Evolutionary conservation across 2,888 invertebrate species (phyloP).

Genomic region (Drosophila borborema): DNA sequence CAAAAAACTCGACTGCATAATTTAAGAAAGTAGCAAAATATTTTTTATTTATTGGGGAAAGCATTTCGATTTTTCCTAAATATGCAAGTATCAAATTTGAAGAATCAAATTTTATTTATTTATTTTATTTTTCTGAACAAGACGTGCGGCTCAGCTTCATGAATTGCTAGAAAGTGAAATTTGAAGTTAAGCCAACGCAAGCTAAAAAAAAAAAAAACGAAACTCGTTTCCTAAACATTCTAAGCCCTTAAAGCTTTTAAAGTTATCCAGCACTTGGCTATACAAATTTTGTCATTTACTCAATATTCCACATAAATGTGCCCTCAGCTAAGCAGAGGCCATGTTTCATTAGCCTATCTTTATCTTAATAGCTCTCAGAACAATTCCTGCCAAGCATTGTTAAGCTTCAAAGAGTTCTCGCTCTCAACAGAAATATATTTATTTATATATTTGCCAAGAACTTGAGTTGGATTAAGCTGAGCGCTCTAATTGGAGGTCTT

Average conservation of each 20-base stretch:
- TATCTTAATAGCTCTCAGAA: too few species aligned
- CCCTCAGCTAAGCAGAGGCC: background rate
- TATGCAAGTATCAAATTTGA: too few species aligned
- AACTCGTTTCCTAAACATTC: background rate
- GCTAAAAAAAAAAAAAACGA: too few species aligned
- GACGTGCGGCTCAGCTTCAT: too few species aligned
- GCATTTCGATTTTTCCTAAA: too few species aligned
- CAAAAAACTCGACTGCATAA: too few species aligned
- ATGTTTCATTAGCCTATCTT: background rate
- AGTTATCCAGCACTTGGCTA: background rate
- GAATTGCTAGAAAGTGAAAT: too few species aligned
- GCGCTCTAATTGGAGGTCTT: constrained; percentile 5
- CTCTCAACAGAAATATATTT: background rate
- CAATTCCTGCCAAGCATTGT: background rate
- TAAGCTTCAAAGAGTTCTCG: background rate
- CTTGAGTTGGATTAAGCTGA: background rate
- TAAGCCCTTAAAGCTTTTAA: background rate
- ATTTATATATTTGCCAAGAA: constrained; percentile 1
- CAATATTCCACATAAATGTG: background rate
- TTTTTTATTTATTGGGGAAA: too few species aligned
- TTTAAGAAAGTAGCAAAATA: too few species aligned
- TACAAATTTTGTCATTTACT: background rate
- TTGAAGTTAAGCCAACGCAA: too few species aligned
- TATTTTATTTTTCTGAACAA: too few species aligned
- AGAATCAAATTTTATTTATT: too few species aligned